These are phyloP conservation scores for Tympanuchus pallidicinctus DNA, from an alignment of 2,113 vertebrate genomes.

Conservation along the genomic window DNA sequence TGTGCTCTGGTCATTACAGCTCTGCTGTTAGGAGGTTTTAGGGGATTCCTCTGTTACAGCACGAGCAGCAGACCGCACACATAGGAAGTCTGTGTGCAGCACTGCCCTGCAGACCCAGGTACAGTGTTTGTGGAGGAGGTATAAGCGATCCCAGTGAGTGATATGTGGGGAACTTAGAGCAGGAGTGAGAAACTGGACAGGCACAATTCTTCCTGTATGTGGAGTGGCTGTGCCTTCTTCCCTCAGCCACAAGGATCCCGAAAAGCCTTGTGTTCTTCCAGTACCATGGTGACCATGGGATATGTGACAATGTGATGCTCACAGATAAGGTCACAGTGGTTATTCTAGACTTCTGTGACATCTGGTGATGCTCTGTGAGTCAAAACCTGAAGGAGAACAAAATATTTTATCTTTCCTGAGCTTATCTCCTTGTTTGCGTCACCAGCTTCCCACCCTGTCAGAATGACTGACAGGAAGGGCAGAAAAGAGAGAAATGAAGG, in stretches of 20 bases:
- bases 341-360: conserved; percentile 29
- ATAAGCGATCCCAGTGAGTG: fast-evolving
- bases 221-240: background rate
- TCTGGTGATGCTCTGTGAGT: background rate
- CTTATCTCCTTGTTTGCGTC: conserved; percentile 28
- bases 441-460: conserved; percentile 47
- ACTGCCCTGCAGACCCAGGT: background rate
- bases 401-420: background rate
- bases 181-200: background rate
- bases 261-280: fast-evolving
- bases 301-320: fast-evolving
- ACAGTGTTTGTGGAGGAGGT: background rate
- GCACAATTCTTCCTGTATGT: fast-evolving
- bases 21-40: background rate
- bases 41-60: background rate
- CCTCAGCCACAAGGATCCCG: background rate
- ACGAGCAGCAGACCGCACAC: background rate
- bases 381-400: background rate
- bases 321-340: background rate
- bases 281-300: fast-evolving
- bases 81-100: background rate
- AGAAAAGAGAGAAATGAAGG: background rate
- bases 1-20: background rate
- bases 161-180: background rate
- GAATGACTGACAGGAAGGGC: conserved; percentile 24